These are phyloP conservation scores for Melopsittacus undulatus DNA, from an alignment of 2,797 vertebrate species.

Conservation along the genomic window DNA sequence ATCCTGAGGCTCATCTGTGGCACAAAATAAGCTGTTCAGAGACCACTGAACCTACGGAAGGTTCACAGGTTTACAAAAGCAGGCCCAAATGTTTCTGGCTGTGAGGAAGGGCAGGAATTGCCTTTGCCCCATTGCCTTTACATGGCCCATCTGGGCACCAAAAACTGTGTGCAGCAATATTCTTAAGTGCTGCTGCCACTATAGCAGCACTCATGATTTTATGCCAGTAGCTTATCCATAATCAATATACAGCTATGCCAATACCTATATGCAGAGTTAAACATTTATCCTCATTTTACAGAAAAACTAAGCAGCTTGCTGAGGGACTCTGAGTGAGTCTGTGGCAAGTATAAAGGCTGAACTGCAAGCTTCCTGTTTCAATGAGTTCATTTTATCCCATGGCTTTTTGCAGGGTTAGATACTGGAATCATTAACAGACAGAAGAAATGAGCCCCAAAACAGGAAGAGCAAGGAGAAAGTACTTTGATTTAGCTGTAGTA, in stretches of 20 bases:
- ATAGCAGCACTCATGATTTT: neutral
- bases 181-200: neutral
- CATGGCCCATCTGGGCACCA: neutral
- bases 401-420: neutral
- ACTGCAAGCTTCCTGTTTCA: neutral
- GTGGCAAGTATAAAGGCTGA: neutral
- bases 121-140: neutral
- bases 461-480: neutral
- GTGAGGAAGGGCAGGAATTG: neutral
- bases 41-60: neutral
- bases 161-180: accelerated
- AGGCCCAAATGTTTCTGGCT: neutral
- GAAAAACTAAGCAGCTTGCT: neutral
- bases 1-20: neutral
- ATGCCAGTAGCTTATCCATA: neutral
- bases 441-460: neutral
- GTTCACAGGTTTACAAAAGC: neutral
- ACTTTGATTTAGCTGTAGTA: neutral
- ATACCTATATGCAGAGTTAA: neutral
- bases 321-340: neutral
- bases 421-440: neutral
- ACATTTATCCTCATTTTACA: neutral
- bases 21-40: neutral
- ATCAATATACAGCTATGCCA: accelerated
- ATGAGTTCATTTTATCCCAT: neutral